These are phyloP conservation scores for Dasysyrphus albostriatus DNA, from an alignment of 2,888 invertebrate genomes.

Conservation along the genomic window DNA sequence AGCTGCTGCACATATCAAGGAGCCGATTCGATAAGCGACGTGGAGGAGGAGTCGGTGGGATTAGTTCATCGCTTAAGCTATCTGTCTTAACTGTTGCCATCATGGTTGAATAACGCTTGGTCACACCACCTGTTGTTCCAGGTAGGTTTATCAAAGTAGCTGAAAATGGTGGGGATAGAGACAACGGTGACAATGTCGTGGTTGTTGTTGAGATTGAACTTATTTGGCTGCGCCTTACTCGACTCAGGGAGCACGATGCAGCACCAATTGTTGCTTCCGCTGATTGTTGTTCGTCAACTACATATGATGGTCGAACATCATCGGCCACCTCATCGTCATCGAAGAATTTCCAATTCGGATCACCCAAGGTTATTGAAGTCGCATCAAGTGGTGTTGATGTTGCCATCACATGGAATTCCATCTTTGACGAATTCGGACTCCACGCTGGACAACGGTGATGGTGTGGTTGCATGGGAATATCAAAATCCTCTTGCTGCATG, in stretches of 20 bases:
- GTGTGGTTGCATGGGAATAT: constrained; percentile 12
- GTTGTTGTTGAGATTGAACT: constrained; percentile 72
- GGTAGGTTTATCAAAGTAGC: constrained; percentile 11
- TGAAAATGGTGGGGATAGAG: constrained; percentile 64
- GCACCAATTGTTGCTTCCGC: not conserved
- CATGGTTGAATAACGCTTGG: constrained; percentile 26
- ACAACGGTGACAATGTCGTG: constrained; percentile 69
- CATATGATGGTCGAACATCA: constrained; percentile 8
- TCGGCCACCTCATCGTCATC: constrained; percentile 60
- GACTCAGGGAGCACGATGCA: constrained; percentile 38
- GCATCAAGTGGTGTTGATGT: constrained; percentile 16
- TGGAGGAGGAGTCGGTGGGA: constrained; percentile 86
- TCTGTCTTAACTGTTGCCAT: constrained; percentile 42
- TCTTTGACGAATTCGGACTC: constrained; percentile 19
- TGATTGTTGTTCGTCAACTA: constrained; percentile 1
- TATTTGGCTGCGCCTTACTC: constrained; percentile 63
- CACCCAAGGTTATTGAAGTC: constrained; percentile 37
- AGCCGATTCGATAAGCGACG: constrained; percentile 78
- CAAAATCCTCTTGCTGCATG: not conserved
- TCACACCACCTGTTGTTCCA: not conserved
- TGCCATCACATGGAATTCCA: constrained; percentile 20
- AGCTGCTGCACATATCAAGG: constrained; percentile 42
- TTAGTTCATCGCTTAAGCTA: constrained; percentile 84
- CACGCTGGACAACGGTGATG: constrained; percentile 49
- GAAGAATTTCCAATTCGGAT: constrained; percentile 64